These are phyloP conservation scores for Nematostella vectensis DNA, from an alignment of 92 coral and sea anemone species.

Conservation along the genomic window DNA sequence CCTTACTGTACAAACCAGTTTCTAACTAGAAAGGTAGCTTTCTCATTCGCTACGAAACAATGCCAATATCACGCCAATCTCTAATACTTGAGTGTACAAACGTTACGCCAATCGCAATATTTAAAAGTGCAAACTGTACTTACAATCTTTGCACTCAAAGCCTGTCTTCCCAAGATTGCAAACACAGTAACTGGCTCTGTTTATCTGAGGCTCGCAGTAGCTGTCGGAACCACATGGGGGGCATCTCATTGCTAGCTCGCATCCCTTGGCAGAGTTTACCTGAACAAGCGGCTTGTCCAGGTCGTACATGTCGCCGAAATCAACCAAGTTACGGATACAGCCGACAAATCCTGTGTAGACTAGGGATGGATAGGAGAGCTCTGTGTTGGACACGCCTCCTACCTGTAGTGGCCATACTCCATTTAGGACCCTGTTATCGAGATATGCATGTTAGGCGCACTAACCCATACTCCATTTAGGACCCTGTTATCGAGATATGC, in stretches of 20 bases:
- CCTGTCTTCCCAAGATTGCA: conserved; percentile 71
- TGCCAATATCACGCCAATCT: too few relatives aligned
- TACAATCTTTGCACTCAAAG: conserved; percentile 30
- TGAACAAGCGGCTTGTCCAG: conserved; percentile 59
- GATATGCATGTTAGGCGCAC: too few relatives aligned
- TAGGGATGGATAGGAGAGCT: conserved; percentile 48
- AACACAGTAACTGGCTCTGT: conserved; percentile 42
- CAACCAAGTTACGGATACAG: conserved; percentile 71
- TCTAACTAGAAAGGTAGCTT: too few relatives aligned
- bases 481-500: conserved; percentile 34
- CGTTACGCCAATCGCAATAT: too few relatives aligned
- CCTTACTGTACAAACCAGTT: too few relatives aligned
- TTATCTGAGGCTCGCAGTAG: conserved; percentile 71
- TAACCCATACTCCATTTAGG: conserved; percentile 73
- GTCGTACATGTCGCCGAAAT: conserved; percentile 76
- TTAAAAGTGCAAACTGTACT: conserved; percentile 11
- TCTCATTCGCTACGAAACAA: too few relatives aligned
- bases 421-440: conserved; percentile 62
- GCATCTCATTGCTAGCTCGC: conserved; percentile 40
- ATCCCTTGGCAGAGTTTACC: conserved; percentile 54
- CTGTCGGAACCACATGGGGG: conserved; percentile 58
- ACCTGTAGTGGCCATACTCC: conserved; percentile 75
- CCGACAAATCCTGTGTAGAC: conserved; percentile 69
- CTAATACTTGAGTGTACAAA: too few relatives aligned
- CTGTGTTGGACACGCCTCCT: conserved; percentile 70